Conservation (phyloP, 2,113 vertebrate species). For the Macrotus californicus region DNA sequence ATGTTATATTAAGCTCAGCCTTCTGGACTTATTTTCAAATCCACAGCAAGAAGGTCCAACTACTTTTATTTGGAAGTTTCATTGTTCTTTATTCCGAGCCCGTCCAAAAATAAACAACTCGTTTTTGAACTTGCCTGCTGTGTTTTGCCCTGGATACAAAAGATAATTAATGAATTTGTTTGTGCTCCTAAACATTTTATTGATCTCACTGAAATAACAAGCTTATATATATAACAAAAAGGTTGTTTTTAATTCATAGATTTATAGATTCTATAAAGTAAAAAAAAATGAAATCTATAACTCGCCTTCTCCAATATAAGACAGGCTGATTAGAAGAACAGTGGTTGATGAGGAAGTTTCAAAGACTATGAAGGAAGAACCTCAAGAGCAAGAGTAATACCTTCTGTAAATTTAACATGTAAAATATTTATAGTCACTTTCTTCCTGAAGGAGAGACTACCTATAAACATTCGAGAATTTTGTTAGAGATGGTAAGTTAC, state of each 20-base stretch:
- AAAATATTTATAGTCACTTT: background rate
- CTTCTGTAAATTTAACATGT: background rate
- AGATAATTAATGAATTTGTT: constrained; percentile 67
- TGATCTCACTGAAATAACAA: constrained; percentile 69
- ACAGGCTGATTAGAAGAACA: background rate
- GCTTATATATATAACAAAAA: constrained; percentile 45
- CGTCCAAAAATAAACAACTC: constrained; percentile 69
- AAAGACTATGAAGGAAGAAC: background rate
- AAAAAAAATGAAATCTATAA: background rate
- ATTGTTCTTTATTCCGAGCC: constrained; percentile 64
- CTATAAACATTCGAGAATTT: background rate
- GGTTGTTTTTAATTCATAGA: constrained; percentile 27
- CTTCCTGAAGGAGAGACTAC: background rate
- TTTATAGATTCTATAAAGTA: background rate
- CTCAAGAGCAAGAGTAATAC: background rate
- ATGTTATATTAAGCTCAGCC: constrained; percentile 88
- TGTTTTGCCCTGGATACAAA: constrained; percentile 55
- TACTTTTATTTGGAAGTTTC: constrained; percentile 80
- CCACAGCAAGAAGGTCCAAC: constrained; percentile 78
- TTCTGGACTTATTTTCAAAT: constrained; percentile 84
- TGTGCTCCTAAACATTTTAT: constrained; percentile 63
- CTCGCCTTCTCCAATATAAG: background rate
- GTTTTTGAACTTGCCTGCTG: constrained; percentile 61
- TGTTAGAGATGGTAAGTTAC: background rate
- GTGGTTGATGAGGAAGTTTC: background rate